Conservation (phyloP, 2,113 vertebrate genomes). For the Paralichthys olivaceus region DNA sequence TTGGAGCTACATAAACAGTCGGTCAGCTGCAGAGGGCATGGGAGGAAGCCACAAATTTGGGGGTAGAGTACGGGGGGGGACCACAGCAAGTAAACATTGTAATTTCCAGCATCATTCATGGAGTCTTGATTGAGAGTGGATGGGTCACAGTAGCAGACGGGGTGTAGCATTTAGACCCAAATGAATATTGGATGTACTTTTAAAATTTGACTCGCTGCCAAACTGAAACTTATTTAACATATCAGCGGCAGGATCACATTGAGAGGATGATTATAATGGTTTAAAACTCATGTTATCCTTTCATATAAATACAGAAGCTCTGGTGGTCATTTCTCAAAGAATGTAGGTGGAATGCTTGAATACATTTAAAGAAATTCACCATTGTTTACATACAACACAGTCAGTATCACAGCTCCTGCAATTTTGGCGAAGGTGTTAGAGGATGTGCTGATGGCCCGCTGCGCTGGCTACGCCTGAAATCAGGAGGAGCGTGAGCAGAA, state of each 20-base stretch:
- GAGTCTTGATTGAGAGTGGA: conserved; percentile 8
- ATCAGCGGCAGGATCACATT: not conserved
- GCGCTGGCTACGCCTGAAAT: not conserved
- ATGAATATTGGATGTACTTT: not conserved
- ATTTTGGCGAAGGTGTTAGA: too few relatives aligned
- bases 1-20: conserved; percentile 50
- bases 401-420: not conserved
- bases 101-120: conserved; percentile 47
- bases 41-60: conserved; percentile 68
- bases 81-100: conserved; percentile 61
- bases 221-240: not conserved
- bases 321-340: not conserved
- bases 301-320: not conserved
- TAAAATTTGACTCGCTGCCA: conserved; percentile 2
- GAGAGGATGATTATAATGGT: not conserved
- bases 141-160: not conserved
- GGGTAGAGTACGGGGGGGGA: conserved; percentile 42
- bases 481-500: not conserved
- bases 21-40: conserved; percentile 54
- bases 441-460: not conserved
- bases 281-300: conserved; percentile 5
- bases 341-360: too few relatives aligned
- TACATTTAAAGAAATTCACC: not conserved
- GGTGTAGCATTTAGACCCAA: not conserved
- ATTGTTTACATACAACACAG: too few relatives aligned